These are phyloP conservation scores for Sapajus apella DNA, from an alignment of 2,113 vertebrate genomes.

Conservation along the genomic window DNA sequence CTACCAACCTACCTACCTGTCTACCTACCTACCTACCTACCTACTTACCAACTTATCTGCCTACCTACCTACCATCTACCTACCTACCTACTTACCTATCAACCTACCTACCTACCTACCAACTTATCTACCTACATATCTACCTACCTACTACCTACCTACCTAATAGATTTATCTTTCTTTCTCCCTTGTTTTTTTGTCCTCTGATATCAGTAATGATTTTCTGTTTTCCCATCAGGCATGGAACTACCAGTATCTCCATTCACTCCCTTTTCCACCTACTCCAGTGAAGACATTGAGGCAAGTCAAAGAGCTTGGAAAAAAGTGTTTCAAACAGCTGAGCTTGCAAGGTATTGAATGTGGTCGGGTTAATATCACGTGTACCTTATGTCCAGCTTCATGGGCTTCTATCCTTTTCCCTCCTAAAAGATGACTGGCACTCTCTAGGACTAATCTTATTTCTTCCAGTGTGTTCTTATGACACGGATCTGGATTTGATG, in stretches of 20 bases:
- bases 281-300: not conserved
- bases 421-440: not conserved
- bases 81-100: accelerated
- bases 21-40: too few relatives aligned
- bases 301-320: not conserved
- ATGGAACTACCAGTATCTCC: not conserved
- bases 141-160: not conserved
- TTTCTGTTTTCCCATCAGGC: not conserved
- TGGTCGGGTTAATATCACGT: not conserved
- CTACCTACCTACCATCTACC: too few relatives aligned
- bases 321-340: not conserved
- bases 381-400: not conserved
- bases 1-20: too few relatives aligned
- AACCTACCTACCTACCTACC: too few relatives aligned
- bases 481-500: not conserved
- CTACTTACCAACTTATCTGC: too few relatives aligned
- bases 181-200: not conserved
- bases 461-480: not conserved
- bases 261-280: not conserved
- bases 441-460: not conserved
- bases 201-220: not conserved
- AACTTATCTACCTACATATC: not conserved
- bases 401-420: not conserved
- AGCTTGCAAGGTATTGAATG: not conserved
- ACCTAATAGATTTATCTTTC: not conserved